A percentile compares a stretch with the other conserved stretches of the same genome.
phyloP scores from a whole-genome alignment of 2,888 invertebrate genomes.

The Muscina levida region DNA sequence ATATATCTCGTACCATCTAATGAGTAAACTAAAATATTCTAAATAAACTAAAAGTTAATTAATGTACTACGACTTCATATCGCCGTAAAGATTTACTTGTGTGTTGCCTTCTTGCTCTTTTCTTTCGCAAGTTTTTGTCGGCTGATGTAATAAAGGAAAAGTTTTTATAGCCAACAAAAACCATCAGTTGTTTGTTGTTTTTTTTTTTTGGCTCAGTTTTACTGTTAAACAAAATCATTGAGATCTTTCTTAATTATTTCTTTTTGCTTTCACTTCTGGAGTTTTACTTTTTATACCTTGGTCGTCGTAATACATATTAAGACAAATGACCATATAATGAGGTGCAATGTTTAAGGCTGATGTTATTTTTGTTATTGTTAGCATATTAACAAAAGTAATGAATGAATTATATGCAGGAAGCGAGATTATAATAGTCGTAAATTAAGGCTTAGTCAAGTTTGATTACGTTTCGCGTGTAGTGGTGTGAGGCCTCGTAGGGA shows the following conservation, averaged over 20 bases:
- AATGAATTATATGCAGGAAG: conserved; percentile 49
- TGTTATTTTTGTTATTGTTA: conserved; percentile 19
- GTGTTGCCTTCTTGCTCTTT: conserved; percentile 1
- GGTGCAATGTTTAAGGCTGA: conserved; percentile 47
- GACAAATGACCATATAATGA: conserved; percentile 63
- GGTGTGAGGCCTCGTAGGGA: too few species aligned
- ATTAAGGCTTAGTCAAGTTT: conserved; percentile 43
- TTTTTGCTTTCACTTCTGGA: not conserved
- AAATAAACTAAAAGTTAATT: conserved; percentile 62
- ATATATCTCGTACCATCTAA: conserved; percentile 28
- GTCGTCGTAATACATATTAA: conserved; percentile 57
- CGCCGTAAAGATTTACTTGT: conserved; percentile 55
- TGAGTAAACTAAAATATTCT: conserved; percentile 55
- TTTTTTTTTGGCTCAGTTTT: conserved; percentile 15
- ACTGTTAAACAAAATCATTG: conserved; percentile 47
- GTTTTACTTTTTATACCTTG: conserved; percentile 15
- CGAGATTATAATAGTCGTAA: conserved; percentile 58
- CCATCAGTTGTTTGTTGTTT: not conserved
- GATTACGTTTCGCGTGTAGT: conserved; percentile 36
- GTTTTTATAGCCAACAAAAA: conserved; percentile 22
- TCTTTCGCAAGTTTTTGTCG: not conserved
- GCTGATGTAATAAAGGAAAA: conserved; percentile 32
- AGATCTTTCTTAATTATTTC: conserved; percentile 57
- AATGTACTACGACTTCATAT: conserved; percentile 48
- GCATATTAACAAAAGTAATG: conserved; percentile 46